These are phyloP conservation scores for Hapalemur alaotrensis DNA, from an alignment of 2,797 vertebrate genomes.

Conservation along the genomic window DNA sequence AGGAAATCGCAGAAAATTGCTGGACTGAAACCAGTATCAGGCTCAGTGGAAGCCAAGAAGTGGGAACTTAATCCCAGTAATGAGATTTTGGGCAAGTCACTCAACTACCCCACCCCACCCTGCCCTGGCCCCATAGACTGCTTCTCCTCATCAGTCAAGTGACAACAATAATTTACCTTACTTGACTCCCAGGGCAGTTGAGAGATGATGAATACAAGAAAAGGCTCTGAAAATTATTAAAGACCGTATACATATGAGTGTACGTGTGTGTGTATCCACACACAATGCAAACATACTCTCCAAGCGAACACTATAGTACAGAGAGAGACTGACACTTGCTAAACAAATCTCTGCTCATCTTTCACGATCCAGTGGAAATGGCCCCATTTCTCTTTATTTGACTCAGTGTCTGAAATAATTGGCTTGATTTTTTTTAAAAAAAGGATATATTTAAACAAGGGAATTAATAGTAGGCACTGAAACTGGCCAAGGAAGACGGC, in stretches of 20 bases:
- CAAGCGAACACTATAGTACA: background rate
- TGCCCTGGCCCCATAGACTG: background rate
- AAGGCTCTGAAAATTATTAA: background rate
- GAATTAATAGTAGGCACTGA: background rate
- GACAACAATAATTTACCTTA: background rate
- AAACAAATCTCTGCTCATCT: background rate
- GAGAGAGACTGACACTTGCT: background rate
- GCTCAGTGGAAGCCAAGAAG: background rate
- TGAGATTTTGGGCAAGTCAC: background rate
- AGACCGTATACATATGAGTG: too few relatives aligned
- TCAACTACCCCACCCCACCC: background rate
- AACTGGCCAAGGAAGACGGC: background rate
- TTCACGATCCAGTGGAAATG: background rate
- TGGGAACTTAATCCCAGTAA: slow-evolving; percentile 2
- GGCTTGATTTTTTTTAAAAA: background rate
- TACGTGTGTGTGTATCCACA: background rate
- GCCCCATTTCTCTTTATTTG: background rate
- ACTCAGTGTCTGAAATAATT: background rate
- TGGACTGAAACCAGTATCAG: background rate
- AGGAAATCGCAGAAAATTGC: background rate
- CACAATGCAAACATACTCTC: background rate
- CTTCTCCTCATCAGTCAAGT: background rate
- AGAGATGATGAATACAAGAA: background rate
- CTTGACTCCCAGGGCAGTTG: background rate
- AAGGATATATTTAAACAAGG: background rate